phyloP scores from a whole-genome alignment of 2,113 vertebrate species.

The Sapajus apella region DNA sequence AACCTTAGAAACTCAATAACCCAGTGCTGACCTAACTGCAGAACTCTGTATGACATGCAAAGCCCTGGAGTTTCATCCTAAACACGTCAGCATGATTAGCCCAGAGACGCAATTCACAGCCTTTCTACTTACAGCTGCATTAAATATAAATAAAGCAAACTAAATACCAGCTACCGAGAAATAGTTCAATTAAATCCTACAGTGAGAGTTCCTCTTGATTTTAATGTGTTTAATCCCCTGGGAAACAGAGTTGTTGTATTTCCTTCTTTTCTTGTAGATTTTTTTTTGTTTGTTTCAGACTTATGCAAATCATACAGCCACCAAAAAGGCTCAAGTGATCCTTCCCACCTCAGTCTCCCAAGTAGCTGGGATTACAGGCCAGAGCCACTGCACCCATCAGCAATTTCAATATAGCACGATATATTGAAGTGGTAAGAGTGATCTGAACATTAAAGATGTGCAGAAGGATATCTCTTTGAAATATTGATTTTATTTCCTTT shows the following conservation, averaged over 20 bases:
- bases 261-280: conserved; percentile 55
- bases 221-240: conserved; percentile 78
- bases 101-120: conserved; percentile 73
- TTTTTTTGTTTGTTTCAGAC: conserved; percentile 23
- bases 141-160: conserved; percentile 88
- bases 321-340: conserved; percentile 37
- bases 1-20: conserved; percentile 73
- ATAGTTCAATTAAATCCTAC: conserved; percentile 85
- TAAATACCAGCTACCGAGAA: conserved; percentile 85
- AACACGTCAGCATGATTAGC: conserved; percentile 81
- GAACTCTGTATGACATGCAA: conserved; percentile 53
- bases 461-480: neutral
- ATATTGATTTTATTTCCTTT: neutral
- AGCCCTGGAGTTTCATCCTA: conserved; percentile 73
- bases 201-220: conserved; percentile 73
- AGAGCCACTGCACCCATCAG: too few species aligned
- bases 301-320: neutral
- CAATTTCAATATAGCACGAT: neutral
- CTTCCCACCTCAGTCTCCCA: too few species aligned
- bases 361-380: too few species aligned
- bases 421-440: neutral
- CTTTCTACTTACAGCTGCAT: conserved; percentile 82
- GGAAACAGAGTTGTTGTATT: conserved; percentile 54
- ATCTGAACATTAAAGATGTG: neutral
- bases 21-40: conserved; percentile 66